Percentiles rank a stretch among this genome's conserved stretches.
These are phyloP conservation scores for Drosophila mettleri DNA, from an alignment of 2,888 invertebrate genomes.

Conservation along the genomic window DNA sequence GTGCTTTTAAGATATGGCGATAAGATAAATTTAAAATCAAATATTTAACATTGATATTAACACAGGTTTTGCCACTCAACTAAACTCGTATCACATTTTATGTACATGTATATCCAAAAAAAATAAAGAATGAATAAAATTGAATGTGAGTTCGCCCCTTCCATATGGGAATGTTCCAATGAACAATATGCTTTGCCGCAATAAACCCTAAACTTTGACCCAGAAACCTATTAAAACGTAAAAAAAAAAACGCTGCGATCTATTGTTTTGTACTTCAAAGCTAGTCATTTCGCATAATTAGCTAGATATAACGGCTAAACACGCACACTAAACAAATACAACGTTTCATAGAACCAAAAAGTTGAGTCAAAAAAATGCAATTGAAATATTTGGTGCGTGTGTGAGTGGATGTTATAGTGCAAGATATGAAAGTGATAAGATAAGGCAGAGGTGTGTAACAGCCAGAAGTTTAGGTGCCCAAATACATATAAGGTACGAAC, in stretches of 20 bases:
- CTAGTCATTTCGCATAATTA: slow-evolving; percentile 28
- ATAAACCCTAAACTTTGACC: slow-evolving; percentile 73
- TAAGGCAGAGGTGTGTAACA: slow-evolving; percentile 33
- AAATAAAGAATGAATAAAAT: not conserved
- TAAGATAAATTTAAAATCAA: slow-evolving; percentile 77
- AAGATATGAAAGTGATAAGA: slow-evolving; percentile 51
- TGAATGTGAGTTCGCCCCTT: not conserved
- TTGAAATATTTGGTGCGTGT: slow-evolving; percentile 2
- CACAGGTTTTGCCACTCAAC: slow-evolving; percentile 74
- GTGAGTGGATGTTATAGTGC: slow-evolving; percentile 30
- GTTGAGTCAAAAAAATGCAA: slow-evolving; percentile 34
- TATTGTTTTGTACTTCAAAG: slow-evolving; percentile 10
- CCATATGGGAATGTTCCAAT: slow-evolving; percentile 7
- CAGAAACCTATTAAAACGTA: slow-evolving; percentile 72
- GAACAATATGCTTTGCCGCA: slow-evolving; percentile 31
- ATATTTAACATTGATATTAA: slow-evolving; percentile 77
- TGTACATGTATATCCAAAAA: slow-evolving; percentile 6
- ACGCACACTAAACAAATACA: slow-evolving; percentile 26
- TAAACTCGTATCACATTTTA: not conserved
- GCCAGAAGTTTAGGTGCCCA: slow-evolving; percentile 8
- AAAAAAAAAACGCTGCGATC: slow-evolving; percentile 65
- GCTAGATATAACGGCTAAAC: slow-evolving; percentile 18
- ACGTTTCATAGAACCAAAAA: not conserved
- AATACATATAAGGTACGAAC: slow-evolving; percentile 29
- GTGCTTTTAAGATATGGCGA: slow-evolving; percentile 52